Base-by-base conservation (phyloP, 2,888 invertebrate genomes). In the Panzeria rudis region DNA sequence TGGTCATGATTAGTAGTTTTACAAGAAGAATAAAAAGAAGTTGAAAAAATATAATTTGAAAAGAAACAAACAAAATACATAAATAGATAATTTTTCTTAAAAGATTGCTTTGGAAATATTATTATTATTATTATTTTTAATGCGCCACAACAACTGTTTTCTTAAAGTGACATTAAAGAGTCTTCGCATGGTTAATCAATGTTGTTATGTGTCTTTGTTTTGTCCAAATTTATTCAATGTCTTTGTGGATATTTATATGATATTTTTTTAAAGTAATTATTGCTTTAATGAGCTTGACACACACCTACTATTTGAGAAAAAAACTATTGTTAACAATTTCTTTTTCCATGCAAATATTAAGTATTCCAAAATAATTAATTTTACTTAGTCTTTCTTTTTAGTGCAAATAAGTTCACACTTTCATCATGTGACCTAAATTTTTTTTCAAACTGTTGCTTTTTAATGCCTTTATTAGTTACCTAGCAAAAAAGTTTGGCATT, bases 1-100 rank as follows among this genome's bases (percentile, higher is more conserved):
- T 84, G 84, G 84, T 84, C 80, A 84, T 76, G 84, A 72, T 84
- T 84, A 72, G 84, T 84, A 72, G 84, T 66, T 80, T 81, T 61
- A 75, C 80, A 81, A 75, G 61, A 81, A 69, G 75, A 29, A 29
- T 29, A 5, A 29, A 29, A 75, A 50, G 32, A 59, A 47, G 25
- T 29, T 29, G 25, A 32, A 20, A 56, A 25, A 13, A 0, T 29
- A 29, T 29, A 29, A 29, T 20, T 61, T n/a, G 17, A 50, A 25
- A 38, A 20, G 23, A 71, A 64, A 52, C 25, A 52, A 3, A 20
- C 50, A 50, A 50, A 4, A 50, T n/a, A n/a, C 15, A 29, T 29
- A 29, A 29, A 29, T 29, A 29, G 29, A 29, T 29, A n/a, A n/a
- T n/a, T n/a, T n/a, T n/a, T n/a, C n/a, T n/a, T n/a, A n/a, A n/a